Conservation (phyloP, 2,797 vertebrate species). For the Semotilus atromaculatus region DNA sequence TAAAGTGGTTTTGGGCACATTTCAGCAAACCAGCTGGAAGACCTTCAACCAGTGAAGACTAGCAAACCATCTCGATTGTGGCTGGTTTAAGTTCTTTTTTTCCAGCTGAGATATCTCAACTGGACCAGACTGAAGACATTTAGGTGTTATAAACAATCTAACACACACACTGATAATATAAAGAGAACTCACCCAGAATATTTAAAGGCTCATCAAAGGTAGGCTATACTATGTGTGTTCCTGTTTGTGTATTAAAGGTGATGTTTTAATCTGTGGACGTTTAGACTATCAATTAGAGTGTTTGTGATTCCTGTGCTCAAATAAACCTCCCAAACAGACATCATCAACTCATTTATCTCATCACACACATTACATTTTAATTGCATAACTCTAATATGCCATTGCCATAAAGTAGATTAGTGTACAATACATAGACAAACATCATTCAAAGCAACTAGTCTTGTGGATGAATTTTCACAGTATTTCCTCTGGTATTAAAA, state of each 20-base stretch:
- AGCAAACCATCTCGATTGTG: not conserved
- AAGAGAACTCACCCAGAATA: not conserved
- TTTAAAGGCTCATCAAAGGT: not conserved
- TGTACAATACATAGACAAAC: not conserved
- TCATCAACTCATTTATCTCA: not conserved
- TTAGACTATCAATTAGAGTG: not conserved
- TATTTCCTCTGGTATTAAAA: not conserved
- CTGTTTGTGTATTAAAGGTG: not conserved
- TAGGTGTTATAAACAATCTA: not conserved
- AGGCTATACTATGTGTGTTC: not conserved
- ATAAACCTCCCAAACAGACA: not conserved
- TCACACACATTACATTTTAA: not conserved
- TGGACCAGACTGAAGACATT: not conserved
- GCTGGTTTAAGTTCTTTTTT: not conserved
- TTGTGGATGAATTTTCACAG: not conserved
- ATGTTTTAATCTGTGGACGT: not conserved
- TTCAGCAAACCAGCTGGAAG: not conserved
- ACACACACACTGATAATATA: too few relatives aligned
- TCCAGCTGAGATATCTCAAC: not conserved
- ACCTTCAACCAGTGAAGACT: not conserved
- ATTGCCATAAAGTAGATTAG: not conserved
- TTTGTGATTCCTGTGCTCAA: not conserved
- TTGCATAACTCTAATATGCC: not conserved
- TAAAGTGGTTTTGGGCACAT: not conserved
- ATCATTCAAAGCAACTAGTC: not conserved